phyloP scores from a whole-genome alignment of 2,113 vertebrate species.

The Condylura cristata region DNA sequence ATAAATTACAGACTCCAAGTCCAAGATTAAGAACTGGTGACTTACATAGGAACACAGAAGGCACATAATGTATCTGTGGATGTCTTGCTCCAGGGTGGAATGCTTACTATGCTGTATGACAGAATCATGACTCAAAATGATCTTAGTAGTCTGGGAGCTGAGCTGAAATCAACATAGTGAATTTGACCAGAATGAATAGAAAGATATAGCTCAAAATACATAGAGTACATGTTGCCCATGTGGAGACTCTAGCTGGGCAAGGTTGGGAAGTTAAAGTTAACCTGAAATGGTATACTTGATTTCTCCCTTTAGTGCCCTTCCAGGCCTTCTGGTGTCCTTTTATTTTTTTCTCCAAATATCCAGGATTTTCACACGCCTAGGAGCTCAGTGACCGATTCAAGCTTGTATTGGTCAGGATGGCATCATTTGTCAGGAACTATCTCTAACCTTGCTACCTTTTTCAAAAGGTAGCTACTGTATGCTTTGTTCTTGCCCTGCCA shows the following conservation, averaged over 20 bases:
- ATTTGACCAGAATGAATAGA: background rate
- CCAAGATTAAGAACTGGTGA: slow-evolving; percentile 18
- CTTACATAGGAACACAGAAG: slow-evolving; percentile 31
- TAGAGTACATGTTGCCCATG: background rate
- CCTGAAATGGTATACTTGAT: background rate
- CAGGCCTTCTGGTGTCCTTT: background rate
- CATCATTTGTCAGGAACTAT: background rate
- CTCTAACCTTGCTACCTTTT: background rate
- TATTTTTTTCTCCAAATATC: background rate
- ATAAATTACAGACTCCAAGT: slow-evolving; percentile 3
- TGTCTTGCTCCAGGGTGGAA: background rate
- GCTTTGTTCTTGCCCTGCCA: background rate
- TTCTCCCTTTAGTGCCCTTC: slow-evolving; percentile 1
- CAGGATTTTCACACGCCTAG: background rate
- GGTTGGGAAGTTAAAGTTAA: background rate
- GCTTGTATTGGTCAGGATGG: background rate
- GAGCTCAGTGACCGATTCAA: background rate
- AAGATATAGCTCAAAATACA: background rate
- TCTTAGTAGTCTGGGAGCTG: background rate
- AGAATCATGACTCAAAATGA: slow-evolving; percentile 27
- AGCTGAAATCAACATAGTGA: slow-evolving; percentile 22
- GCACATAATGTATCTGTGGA: slow-evolving; percentile 15
- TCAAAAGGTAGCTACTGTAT: background rate
- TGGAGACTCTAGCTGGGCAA: slow-evolving; percentile 29
- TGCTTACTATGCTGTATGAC: background rate